phyloP scores from a whole-genome alignment of 2,888 invertebrate genomes.

The Flexamia atlantica region DNA sequence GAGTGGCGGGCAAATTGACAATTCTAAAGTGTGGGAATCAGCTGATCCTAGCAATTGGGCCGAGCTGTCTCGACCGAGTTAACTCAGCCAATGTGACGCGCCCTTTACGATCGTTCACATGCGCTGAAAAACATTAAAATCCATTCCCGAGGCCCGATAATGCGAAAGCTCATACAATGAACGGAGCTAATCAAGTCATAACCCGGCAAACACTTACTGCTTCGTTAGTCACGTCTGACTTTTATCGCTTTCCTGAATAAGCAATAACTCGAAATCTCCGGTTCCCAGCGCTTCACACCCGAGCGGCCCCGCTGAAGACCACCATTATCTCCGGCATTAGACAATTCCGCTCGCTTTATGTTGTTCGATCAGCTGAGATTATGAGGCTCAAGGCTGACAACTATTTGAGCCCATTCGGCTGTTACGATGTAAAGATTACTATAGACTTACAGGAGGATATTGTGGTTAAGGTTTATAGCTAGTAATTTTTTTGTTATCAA shows the following conservation, averaged over 20 bases:
- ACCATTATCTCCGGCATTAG: neutral
- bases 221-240: neutral
- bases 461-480: too few species aligned
- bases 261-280: neutral
- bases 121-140: too few species aligned
- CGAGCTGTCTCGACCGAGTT: too few species aligned
- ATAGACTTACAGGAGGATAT: neutral
- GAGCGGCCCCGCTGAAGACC: neutral
- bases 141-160: too few species aligned
- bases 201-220: neutral
- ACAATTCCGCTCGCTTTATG: neutral
- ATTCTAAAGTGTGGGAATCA: too few species aligned
- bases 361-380: neutral
- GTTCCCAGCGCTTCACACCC: neutral
- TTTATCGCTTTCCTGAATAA: neutral
- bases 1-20: too few species aligned
- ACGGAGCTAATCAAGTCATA: neutral
- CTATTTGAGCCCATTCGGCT: neutral
- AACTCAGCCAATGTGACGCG: too few species aligned
- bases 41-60: too few species aligned
- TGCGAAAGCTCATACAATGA: too few species aligned
- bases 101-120: too few species aligned
- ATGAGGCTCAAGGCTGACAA: too few species aligned
- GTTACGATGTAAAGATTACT: neutral
- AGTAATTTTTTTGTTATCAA: too few species aligned